Conservation (phyloP, 2,888 invertebrate genomes). For the Drosophila parthenogenetica region DNA sequence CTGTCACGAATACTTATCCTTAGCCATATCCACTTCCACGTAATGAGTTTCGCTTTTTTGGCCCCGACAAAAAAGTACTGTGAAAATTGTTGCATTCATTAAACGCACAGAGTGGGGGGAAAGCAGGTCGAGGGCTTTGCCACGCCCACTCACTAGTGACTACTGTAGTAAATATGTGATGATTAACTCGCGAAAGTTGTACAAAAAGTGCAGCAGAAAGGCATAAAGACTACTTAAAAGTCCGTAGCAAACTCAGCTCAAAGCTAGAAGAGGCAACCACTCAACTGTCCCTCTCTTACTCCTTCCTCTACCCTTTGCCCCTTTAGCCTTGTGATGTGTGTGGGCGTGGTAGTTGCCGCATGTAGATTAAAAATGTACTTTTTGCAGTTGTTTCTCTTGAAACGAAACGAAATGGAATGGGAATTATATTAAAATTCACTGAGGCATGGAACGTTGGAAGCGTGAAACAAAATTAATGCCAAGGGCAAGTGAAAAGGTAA, state of each 20-base stretch:
- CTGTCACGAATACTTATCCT: background rate
- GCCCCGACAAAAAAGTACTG: constrained; percentile 13
- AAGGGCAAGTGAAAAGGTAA: constrained; percentile 20
- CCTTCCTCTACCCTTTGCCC: background rate
- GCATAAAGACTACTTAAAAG: constrained; percentile 42
- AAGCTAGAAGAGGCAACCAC: constrained; percentile 16
- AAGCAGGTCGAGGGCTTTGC: background rate
- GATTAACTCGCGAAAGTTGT: constrained; percentile 46
- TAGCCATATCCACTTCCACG: background rate
- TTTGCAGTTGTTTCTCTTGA: background rate
- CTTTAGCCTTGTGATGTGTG: constrained; percentile 17
- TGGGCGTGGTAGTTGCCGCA: constrained; percentile 34
- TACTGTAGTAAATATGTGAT: constrained; percentile 22
- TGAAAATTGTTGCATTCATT: constrained; percentile 61
- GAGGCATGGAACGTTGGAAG: constrained; percentile 33
- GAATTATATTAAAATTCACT: constrained; percentile 55
- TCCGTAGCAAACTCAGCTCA: constrained; percentile 21
- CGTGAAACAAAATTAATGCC: constrained; percentile 3
- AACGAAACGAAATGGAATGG: constrained; percentile 51
- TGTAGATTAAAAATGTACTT: constrained; percentile 58
- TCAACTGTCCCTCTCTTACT: background rate
- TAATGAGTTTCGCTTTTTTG: constrained; percentile 60
- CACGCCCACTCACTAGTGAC: constrained; percentile 13
- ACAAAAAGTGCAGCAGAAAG: constrained; percentile 40
- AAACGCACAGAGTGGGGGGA: constrained; percentile 26